Evolutionary conservation across 2,113 vertebrate genomes (phyloP), one percentile per base, ranked within the genome.

Genomic region (Panthera uncia): DNA sequence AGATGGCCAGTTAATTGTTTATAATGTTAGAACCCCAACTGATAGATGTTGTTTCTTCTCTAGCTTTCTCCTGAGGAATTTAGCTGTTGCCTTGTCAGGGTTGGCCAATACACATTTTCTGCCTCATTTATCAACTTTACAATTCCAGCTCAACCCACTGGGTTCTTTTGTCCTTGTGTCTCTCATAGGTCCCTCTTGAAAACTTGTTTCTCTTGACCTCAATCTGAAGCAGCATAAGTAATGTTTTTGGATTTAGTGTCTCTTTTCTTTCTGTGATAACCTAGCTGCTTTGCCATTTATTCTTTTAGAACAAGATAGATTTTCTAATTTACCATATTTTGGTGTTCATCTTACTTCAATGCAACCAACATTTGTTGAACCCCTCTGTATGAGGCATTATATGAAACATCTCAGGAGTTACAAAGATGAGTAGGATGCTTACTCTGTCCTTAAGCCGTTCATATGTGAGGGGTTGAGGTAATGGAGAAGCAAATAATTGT

Each of bases 41-140:
- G 36, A 63, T 23, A 52, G 55, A 61, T 52, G 29, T 65, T 68
- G 27, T 29, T 36, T 80, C 57, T 82, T 97, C 31, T 61, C n/a
- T 55, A 21, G 15, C 38, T 83, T 90, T 85, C 21, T 92, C 69
- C 25, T 73, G 55, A 57, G 78, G 36, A 95, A 95, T 48, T 74
- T 61, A 94, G 61, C 25, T 18, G 61, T 80, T 84, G 36, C 29
- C 55, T 88, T 25, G 2, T 82, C 48, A 79, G 74, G 38, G 29
- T 94, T 91, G 79, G 74, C 79, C 21, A 82, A 18, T 74, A 50
- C 23, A 69, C 29, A 74, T 88, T 86, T 95, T 96, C 68, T 84
- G 79, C 15, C n/a, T 88, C 33, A 68, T 88, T 87, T 66, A 73
- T 86, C 71, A 85, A 55, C 63, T 71, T 95, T 80, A 41, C 27